Evolutionary conservation across 2,113 vertebrate genomes (phyloP), one percentile per base, ranked within the genome.

Genomic region (Nerophis lumbriciformis): DNA sequence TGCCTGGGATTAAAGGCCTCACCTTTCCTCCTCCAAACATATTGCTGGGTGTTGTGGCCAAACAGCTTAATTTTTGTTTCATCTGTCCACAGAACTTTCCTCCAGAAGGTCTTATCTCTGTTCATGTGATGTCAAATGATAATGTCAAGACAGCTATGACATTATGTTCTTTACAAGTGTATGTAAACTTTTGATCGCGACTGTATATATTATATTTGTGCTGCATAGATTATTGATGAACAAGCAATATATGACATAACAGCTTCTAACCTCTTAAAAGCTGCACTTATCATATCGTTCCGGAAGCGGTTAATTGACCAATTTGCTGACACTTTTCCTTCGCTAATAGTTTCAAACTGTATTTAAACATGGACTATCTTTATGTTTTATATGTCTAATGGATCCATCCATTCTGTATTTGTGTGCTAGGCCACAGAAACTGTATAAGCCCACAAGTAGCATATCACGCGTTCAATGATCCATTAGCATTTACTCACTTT

Each of bases 401-500:
- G 42, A 12, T 28, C 21, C 28, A 36, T 13, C 52, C 35, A 14
- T 36, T 36, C 1, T 6, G 36, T 36, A 45, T 36, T 14, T 53
- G 8, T 38, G 7, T 38, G 7, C n/a, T 4, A n/a, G 53, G 53
- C 38, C 36, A 15, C 5, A 28, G 49, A 16, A 28, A 28, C 28
- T 28, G 28, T 19, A n/a, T 8, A 19, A 13, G 28, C 11, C 52
- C 52, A 15, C 52, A 36, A 36, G 28, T 37, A 8, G 1, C 35
- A 36, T n/a, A 10, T 28, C 5, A 13, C 53, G 9, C 8, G 5
- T 5, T 6, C 58, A 13, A 36, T 47, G 42, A 65, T 53, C 56
- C 59, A 65, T 69, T 65, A 62, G 63, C 59, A 66, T 61, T 64
- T 54, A 13, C 48, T 72, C 19, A 16, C 35, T 28, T 50, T 68